A percentile compares a stretch with the other conserved stretches of the same genome.
phyloP scores from a whole-genome alignment of 2,113 vertebrate species.

The Tragelaphus scriptus region DNA sequence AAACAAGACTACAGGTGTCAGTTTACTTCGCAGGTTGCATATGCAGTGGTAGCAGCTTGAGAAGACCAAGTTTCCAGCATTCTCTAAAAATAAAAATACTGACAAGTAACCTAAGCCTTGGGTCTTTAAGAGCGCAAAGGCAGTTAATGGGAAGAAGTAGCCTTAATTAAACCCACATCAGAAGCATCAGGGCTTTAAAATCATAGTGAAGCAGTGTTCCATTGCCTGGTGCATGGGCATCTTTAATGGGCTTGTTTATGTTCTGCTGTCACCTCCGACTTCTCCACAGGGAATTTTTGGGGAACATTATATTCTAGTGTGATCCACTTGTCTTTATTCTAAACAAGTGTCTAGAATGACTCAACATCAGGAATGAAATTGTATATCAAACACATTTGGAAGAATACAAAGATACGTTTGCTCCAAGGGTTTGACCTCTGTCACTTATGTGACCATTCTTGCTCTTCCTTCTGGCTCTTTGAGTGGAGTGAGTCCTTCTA shows the following conservation, averaged over 20 bases:
- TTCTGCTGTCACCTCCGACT: constrained; percentile 5
- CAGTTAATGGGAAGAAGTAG: not conserved
- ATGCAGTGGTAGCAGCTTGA: not conserved
- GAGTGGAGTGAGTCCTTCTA: not conserved
- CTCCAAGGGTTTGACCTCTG: not conserved
- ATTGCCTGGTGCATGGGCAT: not conserved
- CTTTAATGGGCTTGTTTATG: constrained; percentile 59
- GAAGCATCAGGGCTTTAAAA: constrained; percentile 45
- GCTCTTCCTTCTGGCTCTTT: not conserved
- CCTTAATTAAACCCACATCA: constrained; percentile 42
- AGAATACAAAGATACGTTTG: constrained; percentile 22
- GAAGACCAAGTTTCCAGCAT: not conserved
- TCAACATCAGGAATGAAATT: constrained; percentile 49
- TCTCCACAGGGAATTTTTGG: constrained; percentile 34
- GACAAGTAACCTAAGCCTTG: constrained; percentile 36
- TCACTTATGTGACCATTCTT: not conserved
- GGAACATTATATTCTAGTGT: constrained; percentile 46
- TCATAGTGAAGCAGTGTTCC: constrained; percentile 19
- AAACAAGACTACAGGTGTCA: not conserved
- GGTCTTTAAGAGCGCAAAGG: constrained; percentile 45
- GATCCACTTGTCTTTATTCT: constrained; percentile 5
- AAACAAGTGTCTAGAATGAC: constrained; percentile 42
- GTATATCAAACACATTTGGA: constrained; percentile 30
- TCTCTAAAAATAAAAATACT: constrained; percentile 24
- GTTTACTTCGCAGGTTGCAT: not conserved